Evolutionary conservation across 2,113 vertebrate genomes (phyloP).

Genomic region (Rhabdomys dilectus): DNA sequence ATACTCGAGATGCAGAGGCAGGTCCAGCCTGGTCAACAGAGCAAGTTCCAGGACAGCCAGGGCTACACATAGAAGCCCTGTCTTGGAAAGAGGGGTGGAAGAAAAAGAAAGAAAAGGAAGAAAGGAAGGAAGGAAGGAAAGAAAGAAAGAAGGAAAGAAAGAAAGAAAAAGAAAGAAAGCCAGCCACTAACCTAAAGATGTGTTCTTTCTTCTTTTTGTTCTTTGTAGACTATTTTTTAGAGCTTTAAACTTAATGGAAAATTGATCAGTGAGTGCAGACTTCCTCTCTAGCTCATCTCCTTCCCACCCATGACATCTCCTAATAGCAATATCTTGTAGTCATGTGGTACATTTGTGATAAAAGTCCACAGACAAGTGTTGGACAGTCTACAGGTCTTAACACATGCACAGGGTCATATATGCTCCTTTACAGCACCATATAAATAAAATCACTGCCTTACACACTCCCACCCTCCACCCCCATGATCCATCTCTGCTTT

Average conservation of each 20-base stretch:
- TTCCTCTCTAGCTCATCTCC: not conserved
- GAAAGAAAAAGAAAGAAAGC: too few relatives aligned
- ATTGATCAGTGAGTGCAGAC: not conserved
- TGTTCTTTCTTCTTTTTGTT: not conserved
- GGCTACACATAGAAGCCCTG: not conserved
- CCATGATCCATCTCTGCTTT: not conserved
- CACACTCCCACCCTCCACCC: too few relatives aligned
- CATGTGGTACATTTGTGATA: not conserved
- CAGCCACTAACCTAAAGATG: not conserved
- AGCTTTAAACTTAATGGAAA: not conserved
- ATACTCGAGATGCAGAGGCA: not conserved
- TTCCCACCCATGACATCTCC: not conserved
- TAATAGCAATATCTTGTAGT: not conserved
- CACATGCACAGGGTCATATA: not conserved
- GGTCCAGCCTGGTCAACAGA: not conserved
- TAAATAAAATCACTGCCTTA: not conserved
- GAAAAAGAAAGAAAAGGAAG: too few relatives aligned
- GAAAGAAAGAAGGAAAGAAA: not conserved
- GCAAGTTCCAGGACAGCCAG: not conserved
- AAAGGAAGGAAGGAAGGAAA: too few relatives aligned
- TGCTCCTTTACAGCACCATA: not conserved
- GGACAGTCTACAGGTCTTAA: not conserved
- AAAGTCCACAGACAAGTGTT: not conserved
- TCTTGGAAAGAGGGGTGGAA: not conserved
- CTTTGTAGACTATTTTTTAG: not conserved